A percentile compares a stretch with the other conserved stretches of the same genome.
phyloP scores from a whole-genome alignment of 2,797 vertebrate genomes.

The Crypturellus tataupa region DNA sequence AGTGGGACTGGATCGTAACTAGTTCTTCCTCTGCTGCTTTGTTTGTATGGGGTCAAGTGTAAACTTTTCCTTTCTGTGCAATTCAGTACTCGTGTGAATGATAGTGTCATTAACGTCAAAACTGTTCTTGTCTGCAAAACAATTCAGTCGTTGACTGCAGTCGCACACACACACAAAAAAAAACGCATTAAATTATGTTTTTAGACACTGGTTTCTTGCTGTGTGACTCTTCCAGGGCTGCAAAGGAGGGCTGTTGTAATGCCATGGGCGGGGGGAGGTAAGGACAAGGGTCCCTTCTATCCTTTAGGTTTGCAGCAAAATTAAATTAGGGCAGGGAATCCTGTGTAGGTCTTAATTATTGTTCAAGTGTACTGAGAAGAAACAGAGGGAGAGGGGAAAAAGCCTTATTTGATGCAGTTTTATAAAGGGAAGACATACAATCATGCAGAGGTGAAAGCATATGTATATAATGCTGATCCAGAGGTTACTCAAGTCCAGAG shows the following conservation, averaged over 20 bases:
- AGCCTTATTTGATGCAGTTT: neutral
- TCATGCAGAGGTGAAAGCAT: neutral
- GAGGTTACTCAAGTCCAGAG: neutral
- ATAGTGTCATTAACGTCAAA: constrained; percentile 58
- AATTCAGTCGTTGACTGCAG: constrained; percentile 34
- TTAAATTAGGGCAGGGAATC: neutral
- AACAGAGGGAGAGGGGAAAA: neutral
- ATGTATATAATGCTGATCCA: neutral
- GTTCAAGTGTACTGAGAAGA: neutral
- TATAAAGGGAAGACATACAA: neutral
- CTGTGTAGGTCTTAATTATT: neutral
- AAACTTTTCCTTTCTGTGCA: constrained; percentile 73
- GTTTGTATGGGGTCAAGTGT: constrained; percentile 69
- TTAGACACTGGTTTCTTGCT: constrained; percentile 75
- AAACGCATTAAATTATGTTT: constrained; percentile 84
- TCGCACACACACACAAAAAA: constrained; percentile 21
- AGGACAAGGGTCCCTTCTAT: neutral
- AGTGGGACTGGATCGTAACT: constrained; percentile 24
- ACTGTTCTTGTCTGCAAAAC: constrained; percentile 61
- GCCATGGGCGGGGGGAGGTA: neutral
- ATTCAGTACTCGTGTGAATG: constrained; percentile 65
- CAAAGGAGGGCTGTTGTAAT: neutral
- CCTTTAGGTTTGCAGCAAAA: neutral
- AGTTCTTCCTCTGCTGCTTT: constrained; percentile 64
- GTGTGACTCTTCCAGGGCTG: constrained; percentile 70